Conservation (phyloP, 2,113 vertebrate genomes). For the Nanorana parkeri region DNA sequence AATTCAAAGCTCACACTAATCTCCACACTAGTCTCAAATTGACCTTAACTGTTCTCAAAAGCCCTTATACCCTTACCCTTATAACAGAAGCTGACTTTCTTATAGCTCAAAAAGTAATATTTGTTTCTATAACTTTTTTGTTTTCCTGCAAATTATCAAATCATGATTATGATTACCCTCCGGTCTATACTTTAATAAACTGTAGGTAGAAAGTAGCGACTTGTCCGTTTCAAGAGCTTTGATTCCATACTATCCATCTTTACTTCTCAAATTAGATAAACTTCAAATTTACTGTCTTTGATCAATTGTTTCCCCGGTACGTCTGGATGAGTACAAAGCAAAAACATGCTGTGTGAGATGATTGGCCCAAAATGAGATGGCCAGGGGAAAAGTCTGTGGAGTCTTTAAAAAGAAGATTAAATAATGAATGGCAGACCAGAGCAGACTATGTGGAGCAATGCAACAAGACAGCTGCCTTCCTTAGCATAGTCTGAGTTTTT, state of each 20-base stretch:
- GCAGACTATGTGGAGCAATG: constrained; percentile 32
- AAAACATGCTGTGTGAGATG: constrained; percentile 37
- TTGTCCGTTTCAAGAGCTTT: constrained; percentile 45
- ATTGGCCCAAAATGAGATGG: constrained; percentile 47
- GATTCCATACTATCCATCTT: constrained; percentile 46
- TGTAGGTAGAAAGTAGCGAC: constrained; percentile 14
- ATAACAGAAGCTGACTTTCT: too few relatives aligned
- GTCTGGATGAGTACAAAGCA: constrained; percentile 17
- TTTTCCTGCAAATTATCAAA: too few relatives aligned
- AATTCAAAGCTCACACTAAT: too few relatives aligned
- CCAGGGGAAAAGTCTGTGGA: constrained; percentile 44
- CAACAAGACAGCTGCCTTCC: constrained; percentile 42
- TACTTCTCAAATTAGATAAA: constrained; percentile 51
- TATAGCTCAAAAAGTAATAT: too few relatives aligned
- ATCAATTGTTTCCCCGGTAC: constrained; percentile 50
- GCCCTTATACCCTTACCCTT: too few relatives aligned
- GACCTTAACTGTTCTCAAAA: too few relatives aligned
- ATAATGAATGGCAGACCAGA: constrained; percentile 48
- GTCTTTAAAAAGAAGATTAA: constrained; percentile 53
- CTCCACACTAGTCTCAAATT: too few relatives aligned
- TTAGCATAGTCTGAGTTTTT: constrained; percentile 37
- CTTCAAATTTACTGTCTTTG: constrained; percentile 52
- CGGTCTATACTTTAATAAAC: constrained; percentile 39
- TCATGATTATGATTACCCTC: neutral
- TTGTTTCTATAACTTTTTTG: too few relatives aligned